Base-by-base conservation (phyloP, 1,140 invertebrate genomes). In the Tetraneura akinire region DNA sequence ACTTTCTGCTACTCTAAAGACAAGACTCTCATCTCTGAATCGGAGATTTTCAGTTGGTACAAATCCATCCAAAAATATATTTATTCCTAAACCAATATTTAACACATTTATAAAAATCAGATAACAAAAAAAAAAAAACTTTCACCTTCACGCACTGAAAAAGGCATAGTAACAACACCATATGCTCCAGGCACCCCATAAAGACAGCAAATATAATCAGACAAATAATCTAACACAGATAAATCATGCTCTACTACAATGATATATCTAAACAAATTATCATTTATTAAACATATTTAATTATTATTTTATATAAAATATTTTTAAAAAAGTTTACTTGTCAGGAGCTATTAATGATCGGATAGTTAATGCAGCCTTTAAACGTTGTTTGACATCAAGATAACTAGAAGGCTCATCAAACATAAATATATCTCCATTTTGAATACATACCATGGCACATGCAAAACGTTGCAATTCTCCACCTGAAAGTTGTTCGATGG, bases 351-450 rank as follows among this genome's bases (percentile, higher is more conserved):
- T 92, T 8, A 99, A 88, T 14, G 92, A 93, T 80, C 98, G 89
- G 84, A 99, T 98, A 18, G 97, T 96, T 82, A 92, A 86, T 81
- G 98, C 98, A 89, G 96, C 96, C 86, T 98, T 98, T 18, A 99
- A 88, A 87, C 98, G 91, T 87, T 99, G 98, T 86, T 98, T 98
- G 0, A 99, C 98, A 88, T 99, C 98, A 83, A 99, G 87, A 88
- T 99, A 99, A 80, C 94, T 96, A 37, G 97, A 99, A 0, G 98
- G 98, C 85, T 99, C 98, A 86, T 99, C 98, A 88, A 99, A 99
- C 97, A 99, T 99, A 87, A 98, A 99, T 83, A 99, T 98, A 84
- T 99, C 96, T 80, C 96, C 97, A 86, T 96, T 91, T 86, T 99
- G 97, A 85, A 99, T 97, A 87, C 97, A 99, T 47, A 98, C 97